Evolutionary conservation across 2,113 vertebrate species (phyloP), one percentile per base, ranked within the genome.

Genomic region (Peromyscus californicus): DNA sequence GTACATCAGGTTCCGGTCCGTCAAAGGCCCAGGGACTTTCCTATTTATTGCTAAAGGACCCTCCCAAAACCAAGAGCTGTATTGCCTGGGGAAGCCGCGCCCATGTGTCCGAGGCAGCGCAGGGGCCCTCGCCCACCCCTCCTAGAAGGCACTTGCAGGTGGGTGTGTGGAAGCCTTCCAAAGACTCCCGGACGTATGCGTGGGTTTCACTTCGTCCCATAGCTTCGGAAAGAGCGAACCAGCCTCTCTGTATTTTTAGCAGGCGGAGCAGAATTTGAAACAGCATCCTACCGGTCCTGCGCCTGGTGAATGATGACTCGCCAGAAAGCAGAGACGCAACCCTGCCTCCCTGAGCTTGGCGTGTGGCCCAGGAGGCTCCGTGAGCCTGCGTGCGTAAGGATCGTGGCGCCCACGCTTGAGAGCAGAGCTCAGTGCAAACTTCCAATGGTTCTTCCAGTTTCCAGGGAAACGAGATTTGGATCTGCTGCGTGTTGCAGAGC

Each of bases 401-500:
- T 69, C 72, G 92, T 45, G 79, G 92, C 80, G 19, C 96, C 94
- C 96, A 96, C 95, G 76, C 95, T 85, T 51, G 78, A 6, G 45
- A 88, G 93, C 59, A 33, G 51, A 89, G 94, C 88, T 96, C 70
- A 24, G 90, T 89, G 80, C 92, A 33, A 87, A 65, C 94, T 98
- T 84, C 90, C 65, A 63, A 5, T 51, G 91, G 92, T 90, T 91
- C 90, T 91, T 91, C 79, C 72, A 29, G 98, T 98, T 98, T 98
- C 98, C 97, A 96, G 95, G 97, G 98, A 96, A 85, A 98, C 94
- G 12, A 45, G 94, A 67, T 92, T 95, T 78, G 67, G 91, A 29
- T 86, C 90, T 70, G 31, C 69, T 54, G 54, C 82, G n/a, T 61
- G 39, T 19, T 78, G 67, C 86, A 88, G 69, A 79, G 83, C 65